Base-by-base conservation (phyloP, 2,888 invertebrate genomes). In the Drosophila recens region DNA sequence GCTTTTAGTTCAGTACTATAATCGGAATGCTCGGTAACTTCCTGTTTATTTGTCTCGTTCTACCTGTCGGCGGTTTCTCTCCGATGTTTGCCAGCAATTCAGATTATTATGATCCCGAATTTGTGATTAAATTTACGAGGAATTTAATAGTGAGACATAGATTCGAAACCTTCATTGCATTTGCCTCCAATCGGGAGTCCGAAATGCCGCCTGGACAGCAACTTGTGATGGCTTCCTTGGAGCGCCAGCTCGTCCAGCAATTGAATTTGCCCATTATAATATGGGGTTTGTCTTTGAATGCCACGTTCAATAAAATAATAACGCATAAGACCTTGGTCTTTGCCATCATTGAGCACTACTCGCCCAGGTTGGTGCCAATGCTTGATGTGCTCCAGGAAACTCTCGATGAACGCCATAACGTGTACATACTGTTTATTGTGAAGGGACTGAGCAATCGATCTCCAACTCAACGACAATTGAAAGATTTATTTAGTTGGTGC, bases 401-500 rank as follows among this genome's bases (percentile, higher is more conserved):
- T 0, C 34, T 79, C 10, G 17, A 42, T 17, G 48, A 45, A 8
- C 61, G 62, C 3, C 80, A 72, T 13, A 43, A 75, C 23, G 61
- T 59, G 0, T 61, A 64, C 1, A 43, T 79, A 17, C 46, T 79
- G 0, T 79, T 79, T 27, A 69, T 72, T 2, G 13, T 64, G 11
- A 63, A 36, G 4, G 43, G 46, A 40, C 11, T 49, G 23, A 17
- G 15, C 0, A 40, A 46, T 9, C 3, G 2, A 0, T n/a, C 30
- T 3, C 67, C 63, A 10, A 56, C 53, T 0, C 4, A 2, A 10
- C 13, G 20, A 3, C 46, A 71, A 15, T 10, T 78, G 30, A 45
- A 34, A 1, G 8, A 42, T 1, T 69, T 79, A 4, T 79, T 79
- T 13, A 10, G 6, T 33, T 75, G 76, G 68, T 79, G 78, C 49